Evolutionary conservation across 2,888 invertebrate species (phyloP), one percentile per base, ranked within the genome.

Genomic region (Ophioninae sp.): DNA sequence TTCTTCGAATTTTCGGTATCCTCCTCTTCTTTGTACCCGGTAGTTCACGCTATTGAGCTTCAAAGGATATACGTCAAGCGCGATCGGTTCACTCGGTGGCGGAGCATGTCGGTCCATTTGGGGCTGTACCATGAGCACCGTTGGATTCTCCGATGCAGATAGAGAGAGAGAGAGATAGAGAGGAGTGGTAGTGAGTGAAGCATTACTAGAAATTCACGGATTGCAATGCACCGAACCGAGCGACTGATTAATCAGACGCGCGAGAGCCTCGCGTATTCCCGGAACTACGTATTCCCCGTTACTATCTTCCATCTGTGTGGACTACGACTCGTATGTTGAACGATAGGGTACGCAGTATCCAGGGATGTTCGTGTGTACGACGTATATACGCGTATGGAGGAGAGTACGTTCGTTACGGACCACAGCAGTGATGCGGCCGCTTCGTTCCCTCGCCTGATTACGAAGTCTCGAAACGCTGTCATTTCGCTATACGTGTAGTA

Each of bases 221-320:
- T 82, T 75, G 84, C 79, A 65, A 84, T 81, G 79, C 84, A 79
- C 76, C 81, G 79, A 84, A 84, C 72, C 84, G 84, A 84, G 84
- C 77, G 84, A 84, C 84, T 84, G 84, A 84, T 84, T 84, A 84
- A 84, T 84, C 84, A 84, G 81, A 76, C 74, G 75, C 77, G 56
- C 62, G 76, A 23, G 68, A 57, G 72, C 73, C 10, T 65, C 65
- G 13, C 62, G 68, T 64, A 64, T 57, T 73, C 56, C 61, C 50
- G 7, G 7, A 21, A 37, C 62, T 73, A 59, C 44, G 57, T 73
- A 67, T 75, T 67, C 67, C 13, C 56, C 44, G 69, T 30, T 64
- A 78, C 74, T 76, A 81, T 69, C 67, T 76, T 83, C 37, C 57
- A 69, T 70, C 21, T 21, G 39, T 57, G 64, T 72, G 30, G 50